Conservation (phyloP, 2,113 vertebrate species). For the Glareola pratincola region DNA sequence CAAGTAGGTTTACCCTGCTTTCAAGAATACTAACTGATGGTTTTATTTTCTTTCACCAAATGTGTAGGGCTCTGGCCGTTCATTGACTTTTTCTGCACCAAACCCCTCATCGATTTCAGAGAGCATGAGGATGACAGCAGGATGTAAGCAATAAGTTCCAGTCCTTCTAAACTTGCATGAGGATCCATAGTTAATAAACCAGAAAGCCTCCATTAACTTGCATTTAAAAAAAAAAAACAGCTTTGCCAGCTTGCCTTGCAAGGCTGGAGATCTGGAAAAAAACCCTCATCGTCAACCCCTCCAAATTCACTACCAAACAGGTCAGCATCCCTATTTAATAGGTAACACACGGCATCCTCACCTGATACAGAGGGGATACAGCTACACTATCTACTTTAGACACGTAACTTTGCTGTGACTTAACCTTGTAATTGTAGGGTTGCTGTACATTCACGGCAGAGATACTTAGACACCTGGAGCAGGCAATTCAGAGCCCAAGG, state of each 20-base stretch:
- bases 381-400: not conserved
- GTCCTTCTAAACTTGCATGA: not conserved
- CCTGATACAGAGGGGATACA: not conserved
- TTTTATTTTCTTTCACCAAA: not conserved
- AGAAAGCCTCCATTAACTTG: not conserved
- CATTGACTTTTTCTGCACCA: not conserved
- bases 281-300: not conserved
- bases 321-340: not conserved
- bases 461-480: not conserved
- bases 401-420: not conserved
- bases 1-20: not conserved
- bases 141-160: not conserved
- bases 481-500: not conserved
- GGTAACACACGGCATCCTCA: not conserved
- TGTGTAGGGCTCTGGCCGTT: not conserved
- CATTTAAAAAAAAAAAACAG: not conserved
- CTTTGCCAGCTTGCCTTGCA: not conserved
- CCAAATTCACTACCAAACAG: not conserved
- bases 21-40: not conserved
- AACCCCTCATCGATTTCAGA: not conserved
- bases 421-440: not conserved
- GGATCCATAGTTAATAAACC: not conserved
- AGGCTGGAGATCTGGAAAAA: not conserved
- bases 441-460: not conserved
- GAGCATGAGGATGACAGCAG: not conserved